Percentiles rank a stretch among this genome's conserved stretches.
Conservation (phyloP, 2,797 vertebrate species). For the Halcyon badia region DNA sequence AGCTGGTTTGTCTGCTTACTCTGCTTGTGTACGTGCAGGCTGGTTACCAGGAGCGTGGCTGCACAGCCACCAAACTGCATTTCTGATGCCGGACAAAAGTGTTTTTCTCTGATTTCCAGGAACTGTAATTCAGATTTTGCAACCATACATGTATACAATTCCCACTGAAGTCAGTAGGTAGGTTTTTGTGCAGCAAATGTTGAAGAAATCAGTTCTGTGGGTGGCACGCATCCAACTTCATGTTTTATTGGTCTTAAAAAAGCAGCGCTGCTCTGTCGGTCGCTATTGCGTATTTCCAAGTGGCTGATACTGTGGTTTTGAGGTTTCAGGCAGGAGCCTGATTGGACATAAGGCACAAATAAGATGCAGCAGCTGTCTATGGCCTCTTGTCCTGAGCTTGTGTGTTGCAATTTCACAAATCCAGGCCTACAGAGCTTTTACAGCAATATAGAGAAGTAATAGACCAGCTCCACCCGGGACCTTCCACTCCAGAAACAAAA, state of each 20-base stretch:
- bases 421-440: not conserved
- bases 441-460: not conserved
- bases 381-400: not conserved
- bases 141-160: not conserved
- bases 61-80: not conserved
- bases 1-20: not conserved
- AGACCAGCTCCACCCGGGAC: not conserved
- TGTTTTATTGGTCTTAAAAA: conserved; percentile 38
- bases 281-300: not conserved
- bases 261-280: not conserved
- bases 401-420: not conserved
- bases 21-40: not conserved
- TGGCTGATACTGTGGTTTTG: conserved; percentile 23
- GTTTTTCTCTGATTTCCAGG: not conserved
- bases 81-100: not conserved
- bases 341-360: conserved; percentile 23
- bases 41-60: not conserved
- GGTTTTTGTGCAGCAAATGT: not conserved
- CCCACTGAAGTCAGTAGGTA: not conserved
- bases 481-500: not conserved
- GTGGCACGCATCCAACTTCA: not conserved
- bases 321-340: conserved; percentile 35
- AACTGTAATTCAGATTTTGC: not conserved
- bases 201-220: not conserved
- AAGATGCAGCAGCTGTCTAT: not conserved